Conservation (phyloP, 1,140 invertebrate genomes). For the Caenorhabditis tropicalis region DNA sequence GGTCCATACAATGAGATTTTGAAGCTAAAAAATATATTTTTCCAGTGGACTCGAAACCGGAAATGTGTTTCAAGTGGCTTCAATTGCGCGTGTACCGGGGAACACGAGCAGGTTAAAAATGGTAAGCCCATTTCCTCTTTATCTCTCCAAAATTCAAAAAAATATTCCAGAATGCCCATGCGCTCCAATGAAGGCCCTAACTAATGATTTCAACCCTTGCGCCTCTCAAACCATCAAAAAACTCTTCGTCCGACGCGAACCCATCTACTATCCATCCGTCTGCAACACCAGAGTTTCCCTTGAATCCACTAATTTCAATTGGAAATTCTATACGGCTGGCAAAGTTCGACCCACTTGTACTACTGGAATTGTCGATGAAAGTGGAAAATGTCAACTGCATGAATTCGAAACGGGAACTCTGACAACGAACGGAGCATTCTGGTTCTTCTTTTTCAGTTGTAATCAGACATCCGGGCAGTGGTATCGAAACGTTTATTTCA, state of each 20-base stretch:
- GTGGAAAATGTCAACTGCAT: neutral
- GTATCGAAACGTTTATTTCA: neutral
- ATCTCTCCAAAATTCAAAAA: neutral
- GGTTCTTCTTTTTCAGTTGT: neutral
- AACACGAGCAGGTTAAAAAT: neutral
- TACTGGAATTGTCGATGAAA: neutral
- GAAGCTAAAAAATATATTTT: neutral
- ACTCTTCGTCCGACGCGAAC: no score
- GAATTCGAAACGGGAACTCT: neutral
- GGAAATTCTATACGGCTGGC: no score
- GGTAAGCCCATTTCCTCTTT: neutral
- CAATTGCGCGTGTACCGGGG: neutral
- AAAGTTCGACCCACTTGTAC: neutral
- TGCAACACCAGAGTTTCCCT: no score
- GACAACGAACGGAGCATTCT: no score
- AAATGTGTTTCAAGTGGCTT: neutral
- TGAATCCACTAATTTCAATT: no score
- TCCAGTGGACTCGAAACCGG: neutral
- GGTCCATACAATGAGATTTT: no score
- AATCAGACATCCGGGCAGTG: neutral
- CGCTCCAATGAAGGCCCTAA: neutral
- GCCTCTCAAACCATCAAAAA: no score
- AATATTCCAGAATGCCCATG: neutral
- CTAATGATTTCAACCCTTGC: neutral
- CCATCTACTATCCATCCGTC: no score